Percentiles rank a stretch among this genome's conserved stretches.
Evolutionary conservation across 2,797 vertebrate genomes (phyloP).

Genomic region (Myotis myotis): DNA sequence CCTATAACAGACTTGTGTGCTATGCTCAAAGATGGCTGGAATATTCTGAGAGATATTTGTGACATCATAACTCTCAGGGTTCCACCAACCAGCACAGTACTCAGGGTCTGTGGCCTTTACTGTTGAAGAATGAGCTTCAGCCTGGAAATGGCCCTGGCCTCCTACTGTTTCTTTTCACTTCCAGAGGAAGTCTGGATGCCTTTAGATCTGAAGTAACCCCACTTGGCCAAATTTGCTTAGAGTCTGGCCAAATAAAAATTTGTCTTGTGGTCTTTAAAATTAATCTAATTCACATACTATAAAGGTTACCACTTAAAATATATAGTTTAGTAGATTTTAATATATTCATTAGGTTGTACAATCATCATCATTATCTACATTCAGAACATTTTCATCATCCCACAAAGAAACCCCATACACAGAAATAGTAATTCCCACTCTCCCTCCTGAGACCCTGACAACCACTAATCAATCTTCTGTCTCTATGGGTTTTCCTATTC

Average conservation of each 20-base stretch:
- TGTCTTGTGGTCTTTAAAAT: not conserved
- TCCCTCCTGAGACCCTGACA: not conserved
- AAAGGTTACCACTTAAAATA: not conserved
- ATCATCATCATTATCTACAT: not conserved
- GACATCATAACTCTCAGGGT: not conserved
- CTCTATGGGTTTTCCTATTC: not conserved
- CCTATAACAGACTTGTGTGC: not conserved
- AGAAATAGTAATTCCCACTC: not conserved
- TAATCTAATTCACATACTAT: not conserved
- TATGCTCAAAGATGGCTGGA: not conserved
- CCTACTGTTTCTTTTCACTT: not conserved
- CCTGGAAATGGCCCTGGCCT: not conserved
- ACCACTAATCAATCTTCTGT: not conserved
- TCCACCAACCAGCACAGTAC: not conserved
- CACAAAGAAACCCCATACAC: not conserved
- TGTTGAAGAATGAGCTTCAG: not conserved
- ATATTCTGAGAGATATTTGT: not conserved
- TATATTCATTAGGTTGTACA: not conserved
- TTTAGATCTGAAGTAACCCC: not conserved
- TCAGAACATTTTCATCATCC: constrained; percentile 11
- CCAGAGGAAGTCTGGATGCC: not conserved
- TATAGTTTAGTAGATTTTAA: not conserved
- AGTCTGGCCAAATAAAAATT: not conserved
- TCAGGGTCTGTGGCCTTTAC: not conserved
- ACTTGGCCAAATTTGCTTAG: not conserved